Evolutionary conservation across 2,797 vertebrate genomes (phyloP), one percentile per base, ranked within the genome.

Genomic region (Varecia variegata): DNA sequence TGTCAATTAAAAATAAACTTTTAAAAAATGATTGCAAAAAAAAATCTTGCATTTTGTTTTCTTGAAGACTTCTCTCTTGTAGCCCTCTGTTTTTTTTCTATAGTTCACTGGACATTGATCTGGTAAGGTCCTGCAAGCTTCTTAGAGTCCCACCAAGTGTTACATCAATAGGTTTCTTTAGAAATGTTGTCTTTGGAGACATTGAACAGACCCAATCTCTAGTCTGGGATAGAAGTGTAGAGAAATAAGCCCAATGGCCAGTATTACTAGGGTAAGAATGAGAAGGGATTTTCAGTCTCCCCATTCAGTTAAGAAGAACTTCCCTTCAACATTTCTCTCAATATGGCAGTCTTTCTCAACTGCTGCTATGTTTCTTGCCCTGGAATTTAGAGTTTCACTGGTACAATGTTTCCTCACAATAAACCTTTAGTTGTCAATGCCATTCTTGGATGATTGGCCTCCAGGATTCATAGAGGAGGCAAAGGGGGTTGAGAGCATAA

Each of bases 131-230:
- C 40, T 74, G 35, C 10, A 93, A 82, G n/a, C 4, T 60, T 90
- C 62, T 9, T 88, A 45, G 80, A 25, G 25, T 77, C 20, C 27
- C 27, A 93, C 7, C 32, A 86, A 90, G 9, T 52, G 38, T 54
- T 32, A 5, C 62, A 56, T 30, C 65, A 68, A 38, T 21, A 81
- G 7, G 23, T 62, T 90, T 82, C 32, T 82, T 25, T 65, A 93
- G 38, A 15, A 95, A 87, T 86, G 14, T 70, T 96, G 54, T 90
- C 88, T 67, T 52, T 71, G 38, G 70, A 93, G 45, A 83, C 52
- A 60, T 7, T 77, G 9, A 96, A 54, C 27, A 77, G 60, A 12
- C 70, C 45, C n/a, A 35, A 35, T 47, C 52, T 45, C n/a, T 38
- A 67, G 13, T 65, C 32, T 62, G 40, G n/a, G 62, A 71, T 11